Evolutionary conservation across 2,113 vertebrate species (phyloP), one percentile per base, ranked within the genome.

Genomic region (Caracal caracal): DNA sequence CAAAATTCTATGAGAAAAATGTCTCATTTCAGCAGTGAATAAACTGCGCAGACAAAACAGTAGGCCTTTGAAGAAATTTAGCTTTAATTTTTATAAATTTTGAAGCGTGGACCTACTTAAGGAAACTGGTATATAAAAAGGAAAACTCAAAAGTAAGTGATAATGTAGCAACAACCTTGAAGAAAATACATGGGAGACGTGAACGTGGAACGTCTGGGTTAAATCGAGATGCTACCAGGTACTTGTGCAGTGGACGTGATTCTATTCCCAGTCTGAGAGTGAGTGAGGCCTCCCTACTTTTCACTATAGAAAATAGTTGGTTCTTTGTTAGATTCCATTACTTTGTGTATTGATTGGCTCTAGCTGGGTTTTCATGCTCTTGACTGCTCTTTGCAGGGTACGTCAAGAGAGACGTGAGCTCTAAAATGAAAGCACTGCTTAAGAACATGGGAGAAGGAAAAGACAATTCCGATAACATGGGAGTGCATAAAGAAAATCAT

Each of bases 1-100:
- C 28, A 96, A 96, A 68, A n/a, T 73, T 83, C 19, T 68, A 49
- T 47, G 24, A 66, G 47, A 95, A 94, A 86, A 94, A 66, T 93
- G 4, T 49, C 49, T 70, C 7, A 8, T 66, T 91, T 75, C 53
- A 76, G 71, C 19, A 49, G 0, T 68, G 47, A 59, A 40, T 30
- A 78, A 73, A 53, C 43, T 75, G 4, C 9, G 81, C 9, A 89
- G n/a, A 75, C 13, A 87, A 33, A 88, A 51, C 20, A 6, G 28
- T n/a, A 71, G 3, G 49, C 5, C 28, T 85, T 47, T 65, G 33
- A 92, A 79, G 15, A 88, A 84, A 65, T n/a, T 68, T 73, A 76
- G 28, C 20, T 71, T 96, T 76, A 53, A 92, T 81, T 87, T 91
- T 93, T 10, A 81, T 76, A 28, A 66, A 71, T 43, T 84, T 89